phyloP scores from a whole-genome alignment of 1,140 invertebrate genomes.

The Bombus waltoni region DNA sequence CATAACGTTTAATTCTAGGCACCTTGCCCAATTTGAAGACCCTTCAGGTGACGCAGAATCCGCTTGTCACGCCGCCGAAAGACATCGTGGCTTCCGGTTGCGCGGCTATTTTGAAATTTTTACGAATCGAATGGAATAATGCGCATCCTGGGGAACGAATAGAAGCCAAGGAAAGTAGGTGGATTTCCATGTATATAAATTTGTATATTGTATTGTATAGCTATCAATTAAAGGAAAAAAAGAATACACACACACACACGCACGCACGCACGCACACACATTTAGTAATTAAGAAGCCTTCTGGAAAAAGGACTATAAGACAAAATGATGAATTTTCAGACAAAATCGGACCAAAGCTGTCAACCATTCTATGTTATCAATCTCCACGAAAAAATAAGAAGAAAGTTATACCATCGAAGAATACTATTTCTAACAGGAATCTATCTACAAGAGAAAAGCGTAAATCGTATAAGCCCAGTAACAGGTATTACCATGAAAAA shows the following conservation, averaged over 20 bases:
- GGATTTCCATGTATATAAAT: neutral
- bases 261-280: no score
- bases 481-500: slow-evolving; percentile 68
- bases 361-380: slow-evolving; percentile 73
- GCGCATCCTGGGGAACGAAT: slow-evolving; percentile 68
- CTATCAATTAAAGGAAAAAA: no score
- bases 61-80: slow-evolving; percentile 81
- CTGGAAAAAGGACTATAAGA: no score
- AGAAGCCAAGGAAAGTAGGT: slow-evolving; percentile 49
- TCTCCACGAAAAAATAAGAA: slow-evolving; percentile 42
- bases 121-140: slow-evolving; percentile 81
- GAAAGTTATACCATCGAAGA: slow-evolving; percentile 14
- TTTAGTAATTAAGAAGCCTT: no score
- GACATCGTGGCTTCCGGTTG: slow-evolving; percentile 81
- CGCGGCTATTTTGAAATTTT: slow-evolving; percentile 78
- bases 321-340: slow-evolving; percentile 34
- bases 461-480: slow-evolving; percentile 71
- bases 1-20: slow-evolving; percentile 54
- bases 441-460: slow-evolving; percentile 56
- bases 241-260: no score
- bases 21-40: slow-evolving; percentile 80
- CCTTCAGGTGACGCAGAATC: slow-evolving; percentile 83
- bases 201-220: no score
- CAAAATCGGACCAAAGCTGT: slow-evolving; percentile 67
- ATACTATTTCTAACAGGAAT: slow-evolving; percentile 37